Evolutionary conservation across 2,888 invertebrate genomes (phyloP).

Genomic region (Apotomis capreana): DNA sequence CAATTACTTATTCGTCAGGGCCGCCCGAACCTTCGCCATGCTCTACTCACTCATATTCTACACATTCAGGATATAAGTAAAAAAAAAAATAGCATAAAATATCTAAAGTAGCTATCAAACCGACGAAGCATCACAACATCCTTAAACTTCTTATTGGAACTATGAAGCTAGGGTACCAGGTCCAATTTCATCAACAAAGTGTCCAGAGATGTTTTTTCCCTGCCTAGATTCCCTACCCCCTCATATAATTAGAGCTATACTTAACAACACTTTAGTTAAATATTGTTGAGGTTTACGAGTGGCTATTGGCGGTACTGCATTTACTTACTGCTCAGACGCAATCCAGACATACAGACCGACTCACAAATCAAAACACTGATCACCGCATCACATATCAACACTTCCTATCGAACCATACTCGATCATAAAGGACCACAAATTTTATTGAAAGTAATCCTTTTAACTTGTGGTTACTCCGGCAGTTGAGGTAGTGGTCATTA

Average conservation of each 20-base stretch:
- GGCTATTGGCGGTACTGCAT: neutral
- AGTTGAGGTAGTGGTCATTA: conserved; percentile 53
- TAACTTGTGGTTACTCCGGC: neutral
- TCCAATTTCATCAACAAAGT: too few relatives aligned
- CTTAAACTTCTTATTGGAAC: too few relatives aligned
- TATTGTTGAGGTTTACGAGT: too few relatives aligned
- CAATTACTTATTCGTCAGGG: neutral
- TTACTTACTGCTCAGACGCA: neutral
- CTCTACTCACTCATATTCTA: conserved; percentile 1
- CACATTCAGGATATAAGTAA: neutral
- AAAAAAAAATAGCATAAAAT: neutral
- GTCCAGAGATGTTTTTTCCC: too few relatives aligned
- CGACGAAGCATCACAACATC: too few relatives aligned
- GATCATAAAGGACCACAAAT: too few relatives aligned
- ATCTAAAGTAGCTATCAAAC: neutral
- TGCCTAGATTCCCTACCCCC: too few relatives aligned
- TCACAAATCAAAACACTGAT: neutral
- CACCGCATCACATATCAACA: neutral
- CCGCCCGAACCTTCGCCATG: neutral
- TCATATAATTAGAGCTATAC: too few relatives aligned
- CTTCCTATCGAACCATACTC: neutral
- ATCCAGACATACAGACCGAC: neutral
- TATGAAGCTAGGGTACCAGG: too few relatives aligned
- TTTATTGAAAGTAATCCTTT: neutral
- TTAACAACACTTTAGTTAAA: too few relatives aligned